Evolutionary conservation across 2,888 invertebrate species (phyloP).

Genomic region (Cryptus viduatorius): DNA sequence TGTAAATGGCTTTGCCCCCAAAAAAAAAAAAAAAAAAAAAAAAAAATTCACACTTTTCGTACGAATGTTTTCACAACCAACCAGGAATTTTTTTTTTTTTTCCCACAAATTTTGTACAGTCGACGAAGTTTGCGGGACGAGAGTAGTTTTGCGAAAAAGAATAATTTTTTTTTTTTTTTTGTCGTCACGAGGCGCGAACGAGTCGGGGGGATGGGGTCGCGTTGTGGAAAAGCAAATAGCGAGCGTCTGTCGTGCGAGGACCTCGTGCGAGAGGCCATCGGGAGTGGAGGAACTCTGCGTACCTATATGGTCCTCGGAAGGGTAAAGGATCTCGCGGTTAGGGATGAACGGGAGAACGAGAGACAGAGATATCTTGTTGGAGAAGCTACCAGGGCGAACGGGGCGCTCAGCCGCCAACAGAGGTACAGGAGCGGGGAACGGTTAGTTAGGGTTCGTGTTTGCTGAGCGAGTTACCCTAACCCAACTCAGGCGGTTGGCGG

Average conservation of each 20-base stretch:
- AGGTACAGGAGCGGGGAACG: conserved; percentile 76
- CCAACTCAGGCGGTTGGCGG: conserved; percentile 84
- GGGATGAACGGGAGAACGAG: conserved; percentile 68
- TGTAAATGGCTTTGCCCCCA: not conserved
- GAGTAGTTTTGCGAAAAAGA: conserved; percentile 25
- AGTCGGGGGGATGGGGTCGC: not conserved
- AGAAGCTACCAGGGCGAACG: conserved; percentile 49
- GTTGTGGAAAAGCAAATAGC: conserved; percentile 65
- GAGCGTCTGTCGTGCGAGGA: conserved; percentile 61
- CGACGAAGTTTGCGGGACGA: conserved; percentile 33
- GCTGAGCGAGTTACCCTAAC: conserved; percentile 85
- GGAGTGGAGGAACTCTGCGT: conserved; percentile 39
- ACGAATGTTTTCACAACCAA: not conserved
- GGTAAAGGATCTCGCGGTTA: conserved; percentile 46
- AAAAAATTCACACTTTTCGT: not conserved
- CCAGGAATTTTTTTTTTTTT: not conserved
- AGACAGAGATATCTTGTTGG: conserved; percentile 35
- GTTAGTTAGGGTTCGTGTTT: conserved; percentile 85
- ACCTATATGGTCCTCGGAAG: conserved; percentile 38
- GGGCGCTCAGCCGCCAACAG: conserved; percentile 11
- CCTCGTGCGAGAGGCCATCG: conserved; percentile 49
- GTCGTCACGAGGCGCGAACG: not conserved
- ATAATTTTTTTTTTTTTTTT: conserved; percentile 45
- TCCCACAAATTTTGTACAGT: conserved; percentile 36
- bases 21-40: not conserved